Evolutionary conservation across 1,140 invertebrate species (phyloP).

Genomic region (Calosoma granatense): DNA sequence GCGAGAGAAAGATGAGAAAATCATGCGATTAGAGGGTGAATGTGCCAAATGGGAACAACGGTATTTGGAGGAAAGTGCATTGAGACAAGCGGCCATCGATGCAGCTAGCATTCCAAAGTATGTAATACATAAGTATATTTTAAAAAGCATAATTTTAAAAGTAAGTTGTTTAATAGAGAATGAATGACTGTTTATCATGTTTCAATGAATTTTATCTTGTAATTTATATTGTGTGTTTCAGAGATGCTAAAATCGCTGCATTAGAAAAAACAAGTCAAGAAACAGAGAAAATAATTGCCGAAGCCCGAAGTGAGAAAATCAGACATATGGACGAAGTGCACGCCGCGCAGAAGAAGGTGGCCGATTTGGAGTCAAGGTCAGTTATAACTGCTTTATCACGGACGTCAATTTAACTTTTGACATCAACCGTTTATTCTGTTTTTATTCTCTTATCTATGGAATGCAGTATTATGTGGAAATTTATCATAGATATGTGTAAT

Average conservation of each 20-base stretch:
- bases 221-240: slow-evolving; percentile 31
- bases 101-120: slow-evolving; percentile 77
- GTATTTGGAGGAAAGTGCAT: slow-evolving; percentile 74
- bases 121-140: slow-evolving; percentile 24
- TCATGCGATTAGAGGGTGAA: slow-evolving; percentile 72
- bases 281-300: slow-evolving; percentile 76
- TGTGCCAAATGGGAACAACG: slow-evolving; percentile 81
- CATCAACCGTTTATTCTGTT: no score
- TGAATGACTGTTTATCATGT: neutral
- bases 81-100: slow-evolving; percentile 74
- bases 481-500: no score
- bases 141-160: slow-evolving; percentile 13
- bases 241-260: slow-evolving; percentile 77
- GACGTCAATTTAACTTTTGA: no score
- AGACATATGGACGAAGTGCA: slow-evolving; percentile 80
- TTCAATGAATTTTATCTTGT: no score
- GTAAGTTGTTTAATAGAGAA: slow-evolving; percentile 10
- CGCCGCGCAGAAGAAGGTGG: slow-evolving; percentile 69
- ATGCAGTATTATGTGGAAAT: neutral
- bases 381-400: no score
- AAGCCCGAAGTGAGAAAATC: slow-evolving; percentile 76
- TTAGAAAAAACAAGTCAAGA: slow-evolving; percentile 77
- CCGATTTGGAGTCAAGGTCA: slow-evolving; percentile 71
- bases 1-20: slow-evolving; percentile 67
- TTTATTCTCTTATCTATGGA: slow-evolving; percentile 7